Evolutionary conservation across 1,140 invertebrate species (phyloP).

Genomic region (Panonychus citri): DNA sequence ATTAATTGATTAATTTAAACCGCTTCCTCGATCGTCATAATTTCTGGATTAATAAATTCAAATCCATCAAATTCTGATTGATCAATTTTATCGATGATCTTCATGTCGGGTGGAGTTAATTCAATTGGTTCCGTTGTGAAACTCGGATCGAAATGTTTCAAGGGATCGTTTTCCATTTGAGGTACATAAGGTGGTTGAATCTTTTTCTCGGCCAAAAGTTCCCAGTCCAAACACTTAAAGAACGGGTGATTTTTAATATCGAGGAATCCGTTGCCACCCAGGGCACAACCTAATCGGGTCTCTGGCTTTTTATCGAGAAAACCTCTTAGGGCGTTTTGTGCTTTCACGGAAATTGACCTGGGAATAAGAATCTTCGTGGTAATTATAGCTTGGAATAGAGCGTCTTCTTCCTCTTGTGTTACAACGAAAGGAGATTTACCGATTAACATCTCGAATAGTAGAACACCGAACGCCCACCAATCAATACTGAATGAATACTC

Average conservation of each 20-base stretch:
- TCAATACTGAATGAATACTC: constrained; percentile 67
- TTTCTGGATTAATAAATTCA: constrained; percentile 78
- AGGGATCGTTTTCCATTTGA: constrained; percentile 63
- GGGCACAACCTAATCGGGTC: constrained; percentile 77
- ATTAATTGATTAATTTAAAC: not conserved
- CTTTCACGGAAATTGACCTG: constrained; percentile 82
- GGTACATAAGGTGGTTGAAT: constrained; percentile 91
- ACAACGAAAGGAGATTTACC: constrained; percentile 87
- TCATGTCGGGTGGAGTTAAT: constrained; percentile 87
- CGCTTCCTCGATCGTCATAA: not conserved
- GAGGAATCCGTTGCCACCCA: constrained; percentile 51
- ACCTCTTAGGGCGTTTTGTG: constrained; percentile 88
- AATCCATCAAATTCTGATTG: constrained; percentile 99
- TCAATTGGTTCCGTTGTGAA: constrained; percentile 94
- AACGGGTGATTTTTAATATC: constrained; percentile 89
- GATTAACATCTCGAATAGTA: constrained; percentile 95
- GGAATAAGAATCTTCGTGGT: constrained; percentile 98
- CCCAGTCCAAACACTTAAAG: constrained; percentile 96
- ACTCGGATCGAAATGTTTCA: constrained; percentile 94
- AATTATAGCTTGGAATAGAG: constrained; percentile 92
- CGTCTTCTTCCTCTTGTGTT: constrained; percentile 75
- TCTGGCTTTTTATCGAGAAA: constrained; percentile 90
- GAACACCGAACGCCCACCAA: constrained; percentile 88
- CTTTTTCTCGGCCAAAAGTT: constrained; percentile 83
- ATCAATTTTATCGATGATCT: constrained; percentile 88